Base-by-base conservation (phyloP, 1,140 invertebrate genomes). In the Diuraphis noxia region DNA sequence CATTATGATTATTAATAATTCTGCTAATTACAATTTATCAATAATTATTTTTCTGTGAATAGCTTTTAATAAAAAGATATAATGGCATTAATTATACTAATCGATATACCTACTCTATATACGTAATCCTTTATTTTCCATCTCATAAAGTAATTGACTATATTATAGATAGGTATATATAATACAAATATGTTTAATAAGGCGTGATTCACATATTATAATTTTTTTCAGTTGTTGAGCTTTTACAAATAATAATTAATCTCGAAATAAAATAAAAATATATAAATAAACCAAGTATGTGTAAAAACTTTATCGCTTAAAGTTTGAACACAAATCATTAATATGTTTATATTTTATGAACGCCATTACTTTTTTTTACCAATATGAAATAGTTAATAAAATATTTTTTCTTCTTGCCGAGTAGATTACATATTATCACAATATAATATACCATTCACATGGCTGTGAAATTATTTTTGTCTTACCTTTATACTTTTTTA, bases 1-100 rank as follows among this genome's bases (percentile, higher is more conserved):
- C 19, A 77, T 79, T 79, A 36, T 43, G 43, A 30, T 82, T 82
- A 30, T 79, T 81, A 81, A 30, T 40, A 81, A 40, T 34, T 84
- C 30, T 84, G 40, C 46, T 84, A 84, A 84, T 84, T 84, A 84
- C 46, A 43, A 63, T 84, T 84, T 84, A n/a, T 41, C 82, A 46
- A 84, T 84, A 84, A 84, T 84, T n/a, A n/a, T 43, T 84, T 84
- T 41, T 41, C 10, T n/a, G 40, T 13, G 25, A 41, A 40, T 5
- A 84, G 81, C 81, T 84, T n/a, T 30, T 6, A 41, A n/a, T 84
- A 43, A 84, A 30, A 46, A 43, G 19, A 84, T 84, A 46, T 84
- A 43, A 43, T 84, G 30, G 30, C 5, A 84, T 84, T 84, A 46
- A 84, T 84, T 43, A 84, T 34, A 43, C 6, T 34, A 84, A 84